Conservation (phyloP, 2,797 vertebrate species). For the Enteromius radiatus region DNA sequence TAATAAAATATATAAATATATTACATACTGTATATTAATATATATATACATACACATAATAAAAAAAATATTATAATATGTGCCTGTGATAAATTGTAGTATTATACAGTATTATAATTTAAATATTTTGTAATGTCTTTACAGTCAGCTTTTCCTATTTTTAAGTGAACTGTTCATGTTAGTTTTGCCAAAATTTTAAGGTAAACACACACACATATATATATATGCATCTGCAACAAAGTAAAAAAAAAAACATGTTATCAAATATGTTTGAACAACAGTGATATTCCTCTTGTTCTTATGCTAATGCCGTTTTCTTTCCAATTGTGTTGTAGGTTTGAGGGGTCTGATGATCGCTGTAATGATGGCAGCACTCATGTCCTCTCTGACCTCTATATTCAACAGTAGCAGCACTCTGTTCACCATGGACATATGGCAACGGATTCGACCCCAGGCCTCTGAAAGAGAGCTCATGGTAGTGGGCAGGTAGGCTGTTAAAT, state of each 20-base stretch:
- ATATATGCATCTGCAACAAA: too few relatives aligned
- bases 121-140: background rate
- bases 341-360: slow-evolving; percentile 95
- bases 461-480: slow-evolving; percentile 93
- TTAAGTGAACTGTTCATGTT: background rate
- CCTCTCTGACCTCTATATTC: slow-evolving; percentile 95
- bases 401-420: slow-evolving; percentile 96
- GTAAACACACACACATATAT: too few relatives aligned
- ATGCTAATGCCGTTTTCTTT: background rate
- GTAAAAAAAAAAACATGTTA: too few relatives aligned
- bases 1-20: background rate
- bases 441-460: slow-evolving; percentile 75
- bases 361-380: slow-evolving; percentile 94
- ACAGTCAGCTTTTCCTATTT: background rate
- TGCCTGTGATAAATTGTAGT: background rate
- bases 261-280: background rate
- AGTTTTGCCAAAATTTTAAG: background rate
- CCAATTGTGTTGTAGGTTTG: slow-evolving; percentile 77
- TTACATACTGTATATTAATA: too few relatives aligned
- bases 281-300: background rate
- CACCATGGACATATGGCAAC: slow-evolving; percentile 90
- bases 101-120: background rate
- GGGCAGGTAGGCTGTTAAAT: slow-evolving; percentile 55
- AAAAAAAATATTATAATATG: background rate
- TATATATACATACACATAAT: background rate